phyloP scores from a whole-genome alignment of 2,113 vertebrate species.

The Pseudois nayaur region DNA sequence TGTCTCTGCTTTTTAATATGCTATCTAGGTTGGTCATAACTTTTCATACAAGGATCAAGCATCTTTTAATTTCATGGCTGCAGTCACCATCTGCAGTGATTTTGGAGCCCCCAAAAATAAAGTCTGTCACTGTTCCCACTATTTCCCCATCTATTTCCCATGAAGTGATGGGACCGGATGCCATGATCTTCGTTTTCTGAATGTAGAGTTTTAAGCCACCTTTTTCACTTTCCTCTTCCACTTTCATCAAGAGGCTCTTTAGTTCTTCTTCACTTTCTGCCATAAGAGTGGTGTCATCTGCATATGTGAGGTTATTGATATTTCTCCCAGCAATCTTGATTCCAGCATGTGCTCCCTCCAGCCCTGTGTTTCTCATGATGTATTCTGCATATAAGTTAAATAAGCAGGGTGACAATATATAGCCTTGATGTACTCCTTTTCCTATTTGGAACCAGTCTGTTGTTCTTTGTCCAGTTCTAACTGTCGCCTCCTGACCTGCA shows the following conservation, averaged over 20 bases:
- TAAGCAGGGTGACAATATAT: neutral
- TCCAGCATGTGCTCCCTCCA: neutral
- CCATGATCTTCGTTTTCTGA: neutral
- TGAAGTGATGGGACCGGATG: neutral
- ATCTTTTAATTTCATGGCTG: neutral
- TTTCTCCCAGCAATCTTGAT: neutral
- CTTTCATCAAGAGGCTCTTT: neutral
- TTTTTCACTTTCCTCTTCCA: neutral
- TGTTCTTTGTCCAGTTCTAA: neutral
- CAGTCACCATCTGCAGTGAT: neutral
- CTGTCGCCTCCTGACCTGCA: neutral
- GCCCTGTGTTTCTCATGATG: neutral
- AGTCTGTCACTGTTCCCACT: neutral
- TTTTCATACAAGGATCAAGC: neutral
- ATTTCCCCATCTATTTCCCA: neutral
- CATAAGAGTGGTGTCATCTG: neutral
- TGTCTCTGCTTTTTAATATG: neutral
- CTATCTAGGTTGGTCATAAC: neutral
- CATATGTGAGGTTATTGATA: neutral
- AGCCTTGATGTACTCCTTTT: accelerated
- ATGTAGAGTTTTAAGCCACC: neutral
- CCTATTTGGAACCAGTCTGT: neutral
- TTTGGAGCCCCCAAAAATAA: neutral
- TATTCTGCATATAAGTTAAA: neutral
- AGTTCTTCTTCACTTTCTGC: neutral